Conservation (phyloP, 2,797 vertebrate genomes). For the Chanos chanos region DNA sequence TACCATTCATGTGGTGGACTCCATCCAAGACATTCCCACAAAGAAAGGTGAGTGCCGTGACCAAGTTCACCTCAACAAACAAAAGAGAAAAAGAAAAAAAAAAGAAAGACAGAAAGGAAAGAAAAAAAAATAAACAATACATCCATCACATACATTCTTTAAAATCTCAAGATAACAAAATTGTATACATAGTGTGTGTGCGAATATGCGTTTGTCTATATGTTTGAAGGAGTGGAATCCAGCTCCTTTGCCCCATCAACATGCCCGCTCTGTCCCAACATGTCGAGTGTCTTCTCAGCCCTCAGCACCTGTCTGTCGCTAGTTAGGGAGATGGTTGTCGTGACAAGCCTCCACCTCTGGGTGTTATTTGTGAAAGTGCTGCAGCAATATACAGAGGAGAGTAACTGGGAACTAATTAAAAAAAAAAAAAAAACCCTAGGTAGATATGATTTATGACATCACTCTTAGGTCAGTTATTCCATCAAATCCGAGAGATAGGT, state of each 20-base stretch:
- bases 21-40: conserved; percentile 71
- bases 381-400: too few species aligned
- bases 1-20: conserved; percentile 79
- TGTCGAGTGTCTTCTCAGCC: not conserved
- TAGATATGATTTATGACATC: too few species aligned
- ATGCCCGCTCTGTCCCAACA: conserved; percentile 6
- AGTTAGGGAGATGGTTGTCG: not conserved
- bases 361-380: too few species aligned
- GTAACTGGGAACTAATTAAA: too few species aligned
- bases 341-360: not conserved
- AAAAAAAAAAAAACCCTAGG: too few species aligned
- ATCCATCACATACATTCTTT: too few species aligned
- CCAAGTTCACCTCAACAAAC: too few species aligned
- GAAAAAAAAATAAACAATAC: too few species aligned
- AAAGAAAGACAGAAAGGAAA: too few species aligned
- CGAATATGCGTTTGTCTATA: not conserved
- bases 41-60: conserved; percentile 75
- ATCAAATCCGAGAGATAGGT: too few species aligned
- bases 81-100: too few species aligned
- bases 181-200: not conserved
- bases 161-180: not conserved
- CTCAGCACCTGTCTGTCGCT: conserved; percentile 2
- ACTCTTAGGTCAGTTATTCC: too few species aligned
- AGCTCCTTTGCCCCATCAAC: not conserved
- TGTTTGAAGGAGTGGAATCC: not conserved